phyloP scores from a whole-genome alignment of 2,888 invertebrate genomes.

The Limnephilus rhombicus region DNA sequence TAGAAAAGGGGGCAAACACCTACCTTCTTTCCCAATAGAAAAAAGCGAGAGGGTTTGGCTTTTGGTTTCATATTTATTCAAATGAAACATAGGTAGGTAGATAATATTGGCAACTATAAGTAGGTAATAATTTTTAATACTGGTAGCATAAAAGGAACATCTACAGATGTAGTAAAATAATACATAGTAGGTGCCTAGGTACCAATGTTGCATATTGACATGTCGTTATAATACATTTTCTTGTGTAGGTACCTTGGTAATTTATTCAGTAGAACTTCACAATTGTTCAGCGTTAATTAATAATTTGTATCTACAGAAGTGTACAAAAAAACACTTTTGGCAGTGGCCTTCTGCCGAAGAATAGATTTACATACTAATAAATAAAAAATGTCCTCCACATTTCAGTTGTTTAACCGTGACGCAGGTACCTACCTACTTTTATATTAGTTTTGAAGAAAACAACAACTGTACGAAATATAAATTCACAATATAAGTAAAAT shows the following conservation, averaged over 20 bases:
- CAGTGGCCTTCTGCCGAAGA: conserved; percentile 12
- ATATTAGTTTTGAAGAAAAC: not conserved
- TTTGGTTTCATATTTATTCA: not conserved
- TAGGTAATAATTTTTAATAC: not conserved
- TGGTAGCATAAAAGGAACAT: not conserved
- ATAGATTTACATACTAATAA: conserved; percentile 1
- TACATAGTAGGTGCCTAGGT: not conserved
- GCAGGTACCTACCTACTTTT: not conserved
- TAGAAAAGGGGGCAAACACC: not conserved
- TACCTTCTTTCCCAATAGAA: not conserved
- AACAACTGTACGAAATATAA: not conserved
- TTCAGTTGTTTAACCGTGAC: not conserved
- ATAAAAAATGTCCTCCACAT: not conserved
- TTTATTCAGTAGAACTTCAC: not conserved
- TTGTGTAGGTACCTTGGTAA: not conserved
- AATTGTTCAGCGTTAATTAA: not conserved
- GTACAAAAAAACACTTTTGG: conserved; percentile 9
- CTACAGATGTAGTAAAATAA: not conserved
- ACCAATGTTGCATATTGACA: not conserved
- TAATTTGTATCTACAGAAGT: not conserved
- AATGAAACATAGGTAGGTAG: too few relatives aligned
- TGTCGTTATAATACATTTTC: not conserved
- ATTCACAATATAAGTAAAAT: not conserved
- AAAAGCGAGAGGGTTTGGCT: not conserved
- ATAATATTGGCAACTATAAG: not conserved